Evolutionary conservation across 2,797 vertebrate genomes (phyloP).

Genomic region (Muscicapa striata): DNA sequence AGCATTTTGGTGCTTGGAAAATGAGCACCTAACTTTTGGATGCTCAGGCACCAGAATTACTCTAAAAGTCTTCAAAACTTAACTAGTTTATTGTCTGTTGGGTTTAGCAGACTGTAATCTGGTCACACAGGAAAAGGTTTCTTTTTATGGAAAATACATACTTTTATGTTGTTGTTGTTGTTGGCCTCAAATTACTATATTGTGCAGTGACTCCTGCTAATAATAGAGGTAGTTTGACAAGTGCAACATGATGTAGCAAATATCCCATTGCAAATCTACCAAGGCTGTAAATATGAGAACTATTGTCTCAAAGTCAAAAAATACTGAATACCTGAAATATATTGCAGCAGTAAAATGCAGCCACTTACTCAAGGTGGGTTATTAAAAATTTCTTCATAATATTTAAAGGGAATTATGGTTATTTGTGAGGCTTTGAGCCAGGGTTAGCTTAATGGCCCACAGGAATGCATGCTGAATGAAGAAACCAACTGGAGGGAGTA

Average conservation of each 20-base stretch:
- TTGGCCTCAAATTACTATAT: not conserved
- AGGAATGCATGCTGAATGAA: constrained; percentile 13
- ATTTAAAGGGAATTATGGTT: not conserved
- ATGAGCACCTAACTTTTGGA: not conserved
- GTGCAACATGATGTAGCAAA: not conserved
- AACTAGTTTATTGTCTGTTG: not conserved
- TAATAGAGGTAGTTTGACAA: constrained; percentile 6
- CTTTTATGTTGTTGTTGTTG: not conserved
- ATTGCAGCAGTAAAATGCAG: not conserved
- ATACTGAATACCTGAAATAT: not conserved
- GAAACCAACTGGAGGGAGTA: not conserved
- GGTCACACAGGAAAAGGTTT: constrained; percentile 3
- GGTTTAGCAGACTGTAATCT: constrained; percentile 28
- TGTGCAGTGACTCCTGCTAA: not conserved
- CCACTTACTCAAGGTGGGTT: not conserved
- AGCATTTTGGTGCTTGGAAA: constrained; percentile 28
- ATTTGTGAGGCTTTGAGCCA: not conserved
- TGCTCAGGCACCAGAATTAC: not conserved
- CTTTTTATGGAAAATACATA: not conserved
- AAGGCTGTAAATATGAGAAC: not conserved
- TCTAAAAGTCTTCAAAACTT: not conserved
- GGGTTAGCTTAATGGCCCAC: not conserved
- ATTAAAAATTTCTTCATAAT: constrained; percentile 4
- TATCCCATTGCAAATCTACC: not conserved
- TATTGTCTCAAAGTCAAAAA: constrained; percentile 6